phyloP scores from a whole-genome alignment of 1,140 invertebrate species.

The Drosophila arawakana region DNA sequence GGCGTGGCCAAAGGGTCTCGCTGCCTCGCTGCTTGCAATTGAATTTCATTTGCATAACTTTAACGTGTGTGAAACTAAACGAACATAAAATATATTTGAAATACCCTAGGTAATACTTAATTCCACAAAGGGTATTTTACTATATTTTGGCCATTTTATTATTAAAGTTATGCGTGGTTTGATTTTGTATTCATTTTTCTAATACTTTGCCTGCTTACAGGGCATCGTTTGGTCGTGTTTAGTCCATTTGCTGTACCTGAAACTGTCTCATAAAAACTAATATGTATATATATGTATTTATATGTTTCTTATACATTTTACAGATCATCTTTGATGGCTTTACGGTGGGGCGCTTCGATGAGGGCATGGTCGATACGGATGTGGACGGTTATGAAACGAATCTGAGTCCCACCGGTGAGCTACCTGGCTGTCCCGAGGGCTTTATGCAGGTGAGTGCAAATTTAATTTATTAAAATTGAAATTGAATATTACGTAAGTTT shows the following conservation, averaged over 20 bases:
- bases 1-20: slow-evolving; percentile 33
- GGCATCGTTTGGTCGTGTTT: background rate
- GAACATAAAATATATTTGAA: slow-evolving; percentile 63
- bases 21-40: slow-evolving; percentile 39
- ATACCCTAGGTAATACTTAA: slow-evolving; percentile 26
- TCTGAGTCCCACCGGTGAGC: slow-evolving; percentile 79
- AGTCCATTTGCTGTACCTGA: background rate
- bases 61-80: slow-evolving; percentile 42
- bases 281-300: slow-evolving; percentile 16
- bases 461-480: slow-evolving; percentile 74
- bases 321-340: slow-evolving; percentile 93
- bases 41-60: slow-evolving; percentile 78
- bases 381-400: slow-evolving; percentile 82
- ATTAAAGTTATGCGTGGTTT: background rate
- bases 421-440: slow-evolving; percentile 92
- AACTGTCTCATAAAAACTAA: background rate
- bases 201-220: background rate
- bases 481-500: slow-evolving; percentile 66
- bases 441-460: slow-evolving; percentile 88
- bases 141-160: too few relatives aligned
- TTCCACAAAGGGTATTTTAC: background rate
- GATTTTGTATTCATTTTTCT: background rate
- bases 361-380: slow-evolving; percentile 84
- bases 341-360: slow-evolving; percentile 90
- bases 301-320: slow-evolving; percentile 44